These are phyloP conservation scores for Ailurus styani DNA, from an alignment of 2,113 vertebrate genomes.

Conservation along the genomic window DNA sequence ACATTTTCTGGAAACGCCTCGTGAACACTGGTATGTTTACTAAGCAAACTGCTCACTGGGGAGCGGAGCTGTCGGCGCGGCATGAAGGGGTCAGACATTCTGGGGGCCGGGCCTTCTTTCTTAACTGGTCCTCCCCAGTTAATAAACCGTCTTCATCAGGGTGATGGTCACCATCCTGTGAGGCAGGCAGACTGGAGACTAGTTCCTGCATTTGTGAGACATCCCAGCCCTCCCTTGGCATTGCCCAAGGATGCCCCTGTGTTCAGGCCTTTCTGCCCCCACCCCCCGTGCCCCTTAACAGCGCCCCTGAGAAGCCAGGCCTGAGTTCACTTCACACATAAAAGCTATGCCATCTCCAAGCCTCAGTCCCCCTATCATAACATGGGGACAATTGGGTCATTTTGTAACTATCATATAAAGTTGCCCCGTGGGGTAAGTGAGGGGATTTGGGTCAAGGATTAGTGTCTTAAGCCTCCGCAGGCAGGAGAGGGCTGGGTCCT, in stretches of 20 bases:
- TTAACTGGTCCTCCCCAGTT: not conserved
- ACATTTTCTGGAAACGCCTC: not conserved
- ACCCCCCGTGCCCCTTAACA: not conserved
- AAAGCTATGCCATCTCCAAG: not conserved
- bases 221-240: not conserved
- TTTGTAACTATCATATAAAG: not conserved
- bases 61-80: not conserved
- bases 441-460: too few species aligned
- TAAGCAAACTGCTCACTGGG: not conserved
- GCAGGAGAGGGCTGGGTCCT: not conserved
- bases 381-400: not conserved
- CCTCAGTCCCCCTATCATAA: not conserved
- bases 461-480: not conserved
- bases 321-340: not conserved
- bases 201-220: not conserved
- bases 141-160: not conserved
- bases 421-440: not conserved
- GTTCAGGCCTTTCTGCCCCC: not conserved
- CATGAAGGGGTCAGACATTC: not conserved
- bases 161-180: not conserved
- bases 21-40: not conserved
- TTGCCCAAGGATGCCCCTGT: not conserved
- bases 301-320: too few species aligned
- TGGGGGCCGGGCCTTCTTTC: not conserved
- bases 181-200: not conserved